Base-by-base conservation (phyloP, 1,140 invertebrate genomes). In the Tetragnatha versicolor region DNA sequence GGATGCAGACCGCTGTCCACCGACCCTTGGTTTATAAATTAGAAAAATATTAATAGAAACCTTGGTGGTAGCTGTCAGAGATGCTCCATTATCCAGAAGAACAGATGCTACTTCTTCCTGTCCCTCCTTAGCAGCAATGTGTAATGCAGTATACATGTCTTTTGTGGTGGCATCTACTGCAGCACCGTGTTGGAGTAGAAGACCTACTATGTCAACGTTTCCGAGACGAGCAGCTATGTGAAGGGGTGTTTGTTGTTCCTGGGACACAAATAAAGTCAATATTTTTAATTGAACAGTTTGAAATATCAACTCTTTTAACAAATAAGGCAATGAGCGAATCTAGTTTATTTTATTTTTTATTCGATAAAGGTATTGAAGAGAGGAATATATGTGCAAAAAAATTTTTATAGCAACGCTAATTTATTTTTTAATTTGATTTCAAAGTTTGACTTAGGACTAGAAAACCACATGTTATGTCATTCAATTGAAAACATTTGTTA, bases 81-180 rank as follows among this genome's bases (percentile, higher is more conserved):
- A 93, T 17, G 98, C 97, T 51, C 95, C 95, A 86, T 99, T 94
- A 83, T 99, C 98, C 45, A 99, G 90, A 14, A 99, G 89, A 81
- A 97, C 93, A 61, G 92, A 91, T 20, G 95, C 95, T 47, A 98
- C 96, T 90, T 98, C 95, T 85, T 97, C 95, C 85, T 95, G 93
- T 17, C 94, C 96, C 87, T 99, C 97, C 87, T 99, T 99, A 63
- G 97, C 95, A 35, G 98, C 98, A 80, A 99, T 98, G 86, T 99
- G 98, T 27, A 99, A 87, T 0, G 98, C 94, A 10, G 97, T 99
- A 88, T 99, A 99, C 88, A 97, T 92, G 53, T 99, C 96, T 85
- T 96, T 96, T 1, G 96, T 98, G 25, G 93, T 91, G 3, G 94
- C 93, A 84, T 97, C 94, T 12, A 97, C 92, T 72, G 86, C 83